Percentiles rank a stretch among this genome's conserved stretches.
These are phyloP conservation scores for Oegoconia quadripuncta DNA, from an alignment of 2,888 invertebrate species.

Conservation along the genomic window DNA sequence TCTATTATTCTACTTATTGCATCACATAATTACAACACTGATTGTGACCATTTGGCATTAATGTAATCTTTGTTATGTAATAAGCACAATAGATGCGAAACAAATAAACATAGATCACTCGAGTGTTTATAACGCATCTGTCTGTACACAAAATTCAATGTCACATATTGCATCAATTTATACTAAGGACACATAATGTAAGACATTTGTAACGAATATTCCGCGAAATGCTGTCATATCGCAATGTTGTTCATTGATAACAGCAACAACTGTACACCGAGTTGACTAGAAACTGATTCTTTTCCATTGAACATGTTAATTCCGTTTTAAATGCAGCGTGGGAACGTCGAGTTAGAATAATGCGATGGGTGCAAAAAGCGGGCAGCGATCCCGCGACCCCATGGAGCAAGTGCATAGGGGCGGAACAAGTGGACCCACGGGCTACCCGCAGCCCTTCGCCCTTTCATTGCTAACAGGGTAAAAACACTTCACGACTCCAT, in stretches of 20 bases:
- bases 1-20: too few species aligned
- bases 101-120: too few species aligned
- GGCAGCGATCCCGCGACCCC: constrained; percentile 55
- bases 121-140: too few species aligned
- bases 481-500: constrained; percentile 18
- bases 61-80: too few species aligned
- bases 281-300: constrained; percentile 29
- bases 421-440: constrained; percentile 67
- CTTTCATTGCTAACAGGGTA: constrained; percentile 10
- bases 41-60: too few species aligned
- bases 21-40: too few species aligned
- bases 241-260: background rate
- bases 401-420: constrained; percentile 76
- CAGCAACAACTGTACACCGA: constrained; percentile 10
- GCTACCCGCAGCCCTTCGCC: constrained; percentile 19
- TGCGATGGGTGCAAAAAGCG: constrained; percentile 69
- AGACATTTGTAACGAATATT: too few species aligned
- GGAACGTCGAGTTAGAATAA: constrained; percentile 55
- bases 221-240: too few species aligned
- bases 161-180: too few species aligned
- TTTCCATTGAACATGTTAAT: constrained; percentile 48
- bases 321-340: constrained; percentile 53
- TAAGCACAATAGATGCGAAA: too few species aligned
- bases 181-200: too few species aligned
- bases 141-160: too few species aligned